phyloP scores from a whole-genome alignment of 2,888 invertebrate species.

The Conops quadrifasciatus region DNA sequence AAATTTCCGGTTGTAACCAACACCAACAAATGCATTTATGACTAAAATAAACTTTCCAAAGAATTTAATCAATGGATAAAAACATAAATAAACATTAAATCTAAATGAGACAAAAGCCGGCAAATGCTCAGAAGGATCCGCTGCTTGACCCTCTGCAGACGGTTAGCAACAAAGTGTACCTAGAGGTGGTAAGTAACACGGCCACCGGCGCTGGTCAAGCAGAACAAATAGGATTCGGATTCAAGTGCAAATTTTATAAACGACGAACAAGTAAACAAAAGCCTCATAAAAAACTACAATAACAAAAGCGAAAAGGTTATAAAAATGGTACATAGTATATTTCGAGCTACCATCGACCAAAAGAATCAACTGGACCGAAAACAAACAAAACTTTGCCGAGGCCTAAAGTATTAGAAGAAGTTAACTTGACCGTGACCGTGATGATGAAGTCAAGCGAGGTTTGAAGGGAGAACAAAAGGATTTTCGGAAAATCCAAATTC shows the following conservation, averaged over 20 bases:
- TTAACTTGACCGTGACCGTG: slow-evolving; percentile 43
- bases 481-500: slow-evolving; percentile 28
- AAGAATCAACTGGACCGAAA: background rate
- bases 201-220: slow-evolving; percentile 43
- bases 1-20: slow-evolving; percentile 24
- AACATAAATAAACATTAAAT: slow-evolving; percentile 19
- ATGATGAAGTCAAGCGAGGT: slow-evolving; percentile 41
- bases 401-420: slow-evolving; percentile 29
- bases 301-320: slow-evolving; percentile 28
- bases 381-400: slow-evolving; percentile 8
- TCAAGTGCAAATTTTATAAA: slow-evolving; percentile 32
- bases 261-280: slow-evolving; percentile 19
- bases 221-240: slow-evolving; percentile 49
- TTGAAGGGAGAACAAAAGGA: slow-evolving; percentile 37
- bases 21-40: no score
- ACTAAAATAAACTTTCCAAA: slow-evolving; percentile 1
- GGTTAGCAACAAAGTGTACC: background rate
- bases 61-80: slow-evolving; percentile 9
- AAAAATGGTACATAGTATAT: slow-evolving; percentile 33
- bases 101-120: slow-evolving; percentile 10
- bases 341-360: slow-evolving; percentile 22
- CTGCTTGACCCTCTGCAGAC: slow-evolving; percentile 18
- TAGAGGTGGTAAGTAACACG: slow-evolving; percentile 16
- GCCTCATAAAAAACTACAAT: background rate
- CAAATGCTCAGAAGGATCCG: slow-evolving; percentile 9